Percentiles rank a stretch among this genome's conserved stretches.
These are phyloP conservation scores for Podargus strigoides DNA, from an alignment of 2,797 vertebrate genomes.

Conservation along the genomic window DNA sequence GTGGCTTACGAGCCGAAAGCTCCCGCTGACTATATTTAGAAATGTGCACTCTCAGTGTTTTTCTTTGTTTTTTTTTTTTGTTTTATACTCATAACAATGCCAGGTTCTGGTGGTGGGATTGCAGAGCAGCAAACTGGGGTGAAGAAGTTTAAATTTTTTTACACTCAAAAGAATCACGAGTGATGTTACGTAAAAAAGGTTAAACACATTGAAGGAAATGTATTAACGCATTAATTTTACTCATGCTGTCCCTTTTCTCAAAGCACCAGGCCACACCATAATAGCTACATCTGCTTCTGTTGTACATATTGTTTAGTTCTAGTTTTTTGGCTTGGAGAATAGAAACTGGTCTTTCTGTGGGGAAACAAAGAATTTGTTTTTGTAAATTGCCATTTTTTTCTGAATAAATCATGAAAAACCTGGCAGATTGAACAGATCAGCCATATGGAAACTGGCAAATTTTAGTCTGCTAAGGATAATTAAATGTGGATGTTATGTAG, in stretches of 20 bases:
- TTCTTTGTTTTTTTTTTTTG: too few species aligned
- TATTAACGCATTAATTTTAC: slow-evolving; percentile 33
- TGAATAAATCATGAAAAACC: slow-evolving; percentile 45
- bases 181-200: slow-evolving; percentile 16
- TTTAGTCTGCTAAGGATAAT: slow-evolving; percentile 45
- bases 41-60: background rate
- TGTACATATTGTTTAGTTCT: slow-evolving; percentile 47
- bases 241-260: background rate
- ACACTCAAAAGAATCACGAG: background rate
- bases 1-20: background rate
- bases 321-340: slow-evolving; percentile 37
- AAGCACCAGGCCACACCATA: slow-evolving; percentile 23
- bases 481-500: background rate
- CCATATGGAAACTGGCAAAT: slow-evolving; percentile 59
- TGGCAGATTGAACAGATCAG: slow-evolving; percentile 43
- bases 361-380: slow-evolving; percentile 65
- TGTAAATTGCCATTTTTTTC: slow-evolving; percentile 31
- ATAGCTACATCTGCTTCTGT: slow-evolving; percentile 64
- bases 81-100: background rate
- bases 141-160: background rate
- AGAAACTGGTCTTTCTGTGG: slow-evolving; percentile 59
- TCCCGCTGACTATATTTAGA: background rate
- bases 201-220: background rate
- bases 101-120: background rate
- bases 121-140: background rate